Evolutionary conservation across 2,888 invertebrate genomes (phyloP).

Genomic region (Eulithis prunata): DNA sequence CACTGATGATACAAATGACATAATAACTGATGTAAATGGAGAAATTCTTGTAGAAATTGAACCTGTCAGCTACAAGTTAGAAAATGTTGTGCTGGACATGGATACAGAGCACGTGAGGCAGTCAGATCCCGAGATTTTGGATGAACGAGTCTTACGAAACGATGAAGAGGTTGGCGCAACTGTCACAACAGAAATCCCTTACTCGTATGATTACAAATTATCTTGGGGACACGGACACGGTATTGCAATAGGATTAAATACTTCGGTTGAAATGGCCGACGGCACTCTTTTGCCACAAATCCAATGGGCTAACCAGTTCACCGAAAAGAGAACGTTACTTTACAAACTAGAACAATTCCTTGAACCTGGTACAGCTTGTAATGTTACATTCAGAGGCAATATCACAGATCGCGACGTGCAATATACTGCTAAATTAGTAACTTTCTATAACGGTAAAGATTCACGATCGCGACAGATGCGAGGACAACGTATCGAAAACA

Average conservation of each 20-base stretch:
- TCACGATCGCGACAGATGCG: slow-evolving; percentile 84
- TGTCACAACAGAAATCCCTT: slow-evolving; percentile 90
- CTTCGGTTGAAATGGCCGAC: slow-evolving; percentile 85
- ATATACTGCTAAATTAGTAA: slow-evolving; percentile 89
- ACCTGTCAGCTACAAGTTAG: slow-evolving; percentile 90
- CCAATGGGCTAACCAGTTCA: slow-evolving; percentile 87
- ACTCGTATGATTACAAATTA: slow-evolving; percentile 87
- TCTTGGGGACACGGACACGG: slow-evolving; percentile 93
- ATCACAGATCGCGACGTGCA: slow-evolving; percentile 89
- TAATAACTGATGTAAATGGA: slow-evolving; percentile 83
- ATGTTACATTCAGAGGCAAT: slow-evolving; percentile 90
- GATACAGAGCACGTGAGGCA: slow-evolving; percentile 79
- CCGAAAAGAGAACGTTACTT: slow-evolving; percentile 83
- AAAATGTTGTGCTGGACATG: slow-evolving; percentile 85
- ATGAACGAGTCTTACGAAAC: slow-evolving; percentile 80
- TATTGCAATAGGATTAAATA: slow-evolving; percentile 88
- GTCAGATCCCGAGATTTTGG: slow-evolving; percentile 79
- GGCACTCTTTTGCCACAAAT: slow-evolving; percentile 85
- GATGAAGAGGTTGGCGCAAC: slow-evolving; percentile 83
- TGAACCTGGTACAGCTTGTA: slow-evolving; percentile 91
- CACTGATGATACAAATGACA: slow-evolving; percentile 84
- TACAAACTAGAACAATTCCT: slow-evolving; percentile 86
- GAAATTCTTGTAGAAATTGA: slow-evolving; percentile 92
- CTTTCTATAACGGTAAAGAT: slow-evolving; percentile 87
- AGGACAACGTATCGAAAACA: slow-evolving; percentile 87